Base-by-base conservation (phyloP, 2,797 vertebrate genomes). In the Syndactyla subalaris region DNA sequence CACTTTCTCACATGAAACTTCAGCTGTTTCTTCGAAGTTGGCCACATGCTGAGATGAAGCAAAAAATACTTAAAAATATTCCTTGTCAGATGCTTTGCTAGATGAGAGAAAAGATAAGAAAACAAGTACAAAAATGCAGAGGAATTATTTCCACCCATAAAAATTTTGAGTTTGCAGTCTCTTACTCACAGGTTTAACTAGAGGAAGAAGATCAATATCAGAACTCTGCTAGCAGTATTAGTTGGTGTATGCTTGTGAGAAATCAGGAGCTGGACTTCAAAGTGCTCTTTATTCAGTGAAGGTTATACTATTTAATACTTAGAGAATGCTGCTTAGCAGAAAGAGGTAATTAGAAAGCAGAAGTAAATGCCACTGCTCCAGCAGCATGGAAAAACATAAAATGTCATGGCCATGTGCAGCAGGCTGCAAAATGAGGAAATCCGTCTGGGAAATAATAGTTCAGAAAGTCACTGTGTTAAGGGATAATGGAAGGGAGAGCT, bases 391-490 rank as follows among this genome's bases (percentile, higher is more conserved):
- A 80, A 34, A 92, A 72, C 17, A 12, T 71, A 58, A 59, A 89
- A 77, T 6, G 1, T 29, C 54, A 59, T 45, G 13, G 6, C 49
- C 3, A 2, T 68, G 58, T 77, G 58, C 27, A 74, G 77, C 36
- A 82, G 75, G 55, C 67, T 92, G 80, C 83, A 92, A 93, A 90
- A 82, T 73, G 30, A 89, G 62, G 86, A 77, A 83, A 54, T 17
- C 16, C 14, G 14, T 52, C 30, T 5, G 7, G 45, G 43, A 78
- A 80, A 85, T 74, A 83, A 68, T 48, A 41, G 46, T 48, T 93
- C 54, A 68, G 72, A 87, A 94, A 85, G 82, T 77, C 16, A 15
- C 36, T 34, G 3, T 70, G 39, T 48, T 93, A 86, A 90, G 29
- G 26, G 20, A 20, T 72, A 93, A 71, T 21, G 52, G 43, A 68